Base-by-base conservation (phyloP, 2,113 vertebrate species). In the Brachypodius melanocephalos region DNA sequence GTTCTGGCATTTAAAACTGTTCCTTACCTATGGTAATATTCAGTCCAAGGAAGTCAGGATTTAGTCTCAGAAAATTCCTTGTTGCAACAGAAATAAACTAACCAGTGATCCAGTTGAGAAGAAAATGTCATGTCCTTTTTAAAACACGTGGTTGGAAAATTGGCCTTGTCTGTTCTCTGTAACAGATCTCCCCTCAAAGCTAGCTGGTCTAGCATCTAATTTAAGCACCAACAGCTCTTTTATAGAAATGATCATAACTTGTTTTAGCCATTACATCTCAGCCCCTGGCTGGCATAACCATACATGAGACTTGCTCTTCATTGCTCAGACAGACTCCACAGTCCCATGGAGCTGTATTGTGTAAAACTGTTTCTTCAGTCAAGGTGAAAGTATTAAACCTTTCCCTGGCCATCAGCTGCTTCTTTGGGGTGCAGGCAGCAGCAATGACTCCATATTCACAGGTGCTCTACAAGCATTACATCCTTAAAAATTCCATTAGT, bases 111-210 rank as follows among this genome's bases (percentile, higher is more conserved):
- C 40, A 75, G 43, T 9, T 69, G 57, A 91, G 68, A 55, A 75
- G 88, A 88, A 88, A 92, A 80, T 74, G 65, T 77, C 68, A 71
- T 20, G 61, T 89, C 68, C 76, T 90, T 95, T 63, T 80, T 62
- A 74, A 86, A 92, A 74, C 79, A 94, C 8, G 8, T 73, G 83
- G 81, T 25, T 90, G 79, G 90, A 93, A 96, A 90, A 80, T 31
- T 67, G 52, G 48, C 80, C 69, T 71, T 63, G 51, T 43, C 63
- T 77, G 63, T 84, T 86, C 38, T 62, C 36, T 84, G 81, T 69
- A 87, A 91, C 77, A 84, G 80, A 87, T 77, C 77, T 86, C 54
- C 57, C 54, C 59, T 55, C 38, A 42, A 28, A 61, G 29, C 68
- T 43, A 8, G 16, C 6, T 65, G n/a, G 15, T 40, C 34, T 68